phyloP scores from a whole-genome alignment of 2,888 invertebrate species.

The Aricia artaxerxes region DNA sequence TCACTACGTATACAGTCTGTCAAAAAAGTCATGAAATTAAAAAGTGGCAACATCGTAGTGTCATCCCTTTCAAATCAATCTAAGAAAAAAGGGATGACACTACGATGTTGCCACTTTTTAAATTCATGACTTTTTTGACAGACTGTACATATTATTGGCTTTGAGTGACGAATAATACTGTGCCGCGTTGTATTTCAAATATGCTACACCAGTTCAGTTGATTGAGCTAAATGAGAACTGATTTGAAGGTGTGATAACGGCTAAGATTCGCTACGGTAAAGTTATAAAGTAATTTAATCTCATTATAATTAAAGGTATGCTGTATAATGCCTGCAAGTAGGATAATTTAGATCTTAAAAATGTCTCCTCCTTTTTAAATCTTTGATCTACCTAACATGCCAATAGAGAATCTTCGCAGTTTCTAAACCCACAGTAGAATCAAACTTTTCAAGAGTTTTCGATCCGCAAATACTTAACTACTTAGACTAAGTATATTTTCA shows the following conservation, averaged over 20 bases:
- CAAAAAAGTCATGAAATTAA: too few species aligned
- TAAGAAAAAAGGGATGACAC: too few species aligned
- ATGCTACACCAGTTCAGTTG: not conserved
- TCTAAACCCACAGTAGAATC: not conserved
- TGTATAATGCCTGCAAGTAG: slow-evolving; percentile 35
- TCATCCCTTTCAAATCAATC: too few species aligned
- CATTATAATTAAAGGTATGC: slow-evolving; percentile 37
- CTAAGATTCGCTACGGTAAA: slow-evolving; percentile 30
- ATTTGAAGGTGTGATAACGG: slow-evolving; percentile 12
- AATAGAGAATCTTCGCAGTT: not conserved
- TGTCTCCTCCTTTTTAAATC: slow-evolving; percentile 13
- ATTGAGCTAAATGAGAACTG: not conserved
- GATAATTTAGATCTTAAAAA: slow-evolving; percentile 22
- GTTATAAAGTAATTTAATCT: slow-evolving; percentile 36
- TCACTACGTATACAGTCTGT: too few species aligned
- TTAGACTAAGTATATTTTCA: not conserved
- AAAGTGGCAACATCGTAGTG: too few species aligned
- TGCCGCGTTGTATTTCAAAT: not conserved
- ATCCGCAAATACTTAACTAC: not conserved
- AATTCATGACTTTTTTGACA: too few species aligned
- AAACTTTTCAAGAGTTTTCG: slow-evolving; percentile 4
- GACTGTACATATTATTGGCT: too few species aligned
- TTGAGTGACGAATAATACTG: too few species aligned
- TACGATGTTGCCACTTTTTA: too few species aligned
- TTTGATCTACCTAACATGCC: slow-evolving; percentile 19